Evolutionary conservation across 2,797 vertebrate species (phyloP), one percentile per base, ranked within the genome.

Genomic region (Iguana delicatissima): DNA sequence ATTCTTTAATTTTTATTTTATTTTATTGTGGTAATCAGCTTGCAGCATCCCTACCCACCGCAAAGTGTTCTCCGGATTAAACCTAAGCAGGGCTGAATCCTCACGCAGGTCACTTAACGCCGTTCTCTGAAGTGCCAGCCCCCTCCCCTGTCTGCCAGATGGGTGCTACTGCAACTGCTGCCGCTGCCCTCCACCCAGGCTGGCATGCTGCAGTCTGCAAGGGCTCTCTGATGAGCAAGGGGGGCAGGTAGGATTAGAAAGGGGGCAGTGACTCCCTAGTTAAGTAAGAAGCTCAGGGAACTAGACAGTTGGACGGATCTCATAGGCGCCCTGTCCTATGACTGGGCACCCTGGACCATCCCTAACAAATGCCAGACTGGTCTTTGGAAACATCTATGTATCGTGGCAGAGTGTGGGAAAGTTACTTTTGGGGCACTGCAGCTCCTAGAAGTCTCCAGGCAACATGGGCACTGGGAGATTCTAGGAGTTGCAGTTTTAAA

Each of bases 21-120:
- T 74, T n/a, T 13, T 46, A 9, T 84, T 77, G 86, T 52, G n/a
- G 42, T 89, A 92, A 89, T 92, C 88, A 84, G 81, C 91, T 92
- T 92, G 74, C 20, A 69, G 59, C 29, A 55, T 84, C 62, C 32
- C 85, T 76, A 32, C 52, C 38, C 20, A 50, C 88, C 72, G 8
- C 55, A 50, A 89, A 89, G 52, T 73, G 32, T 84, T 87, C 74
- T 29, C 62, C 2, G 24, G 62, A 80, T 87, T 87, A 84, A 92
- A 84, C n/a, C 57, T 87, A 87, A 84, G 52, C 85, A 87, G 88
- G 38, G 62, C 42, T n/a, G 80, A 62, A 79, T 83, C 73, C 80
- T 77, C 72, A 86, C 4, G 16, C 72, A 77, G 86, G 91, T 84
- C 88, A 73, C 38, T 87, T 87, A 84, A 52, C 52, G 55, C 52